These are phyloP conservation scores for Entosphenus tridentatus DNA, from an alignment of 2,113 vertebrate genomes.

Conservation along the genomic window DNA sequence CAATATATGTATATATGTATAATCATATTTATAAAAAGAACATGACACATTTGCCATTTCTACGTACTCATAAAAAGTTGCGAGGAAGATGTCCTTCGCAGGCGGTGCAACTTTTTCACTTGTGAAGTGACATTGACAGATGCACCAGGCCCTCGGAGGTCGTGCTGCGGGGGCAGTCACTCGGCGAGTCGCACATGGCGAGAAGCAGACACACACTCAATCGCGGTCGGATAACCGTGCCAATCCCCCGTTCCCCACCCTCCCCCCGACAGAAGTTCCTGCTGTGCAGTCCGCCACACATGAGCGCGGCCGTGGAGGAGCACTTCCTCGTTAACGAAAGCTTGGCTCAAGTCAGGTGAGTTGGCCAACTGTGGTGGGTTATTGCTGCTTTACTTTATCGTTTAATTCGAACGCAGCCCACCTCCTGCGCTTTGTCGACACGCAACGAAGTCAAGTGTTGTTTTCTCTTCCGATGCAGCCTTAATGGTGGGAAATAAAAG, in stretches of 20 bases:
- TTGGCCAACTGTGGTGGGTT: background rate
- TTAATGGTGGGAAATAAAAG: no score
- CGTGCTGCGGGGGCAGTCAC: background rate
- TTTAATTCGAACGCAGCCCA: no score
- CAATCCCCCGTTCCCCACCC: background rate
- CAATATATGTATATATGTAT: no score
- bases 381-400: no score
- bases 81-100: background rate
- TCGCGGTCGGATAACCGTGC: background rate
- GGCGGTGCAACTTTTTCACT: background rate
- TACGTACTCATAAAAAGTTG: background rate
- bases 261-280: constrained; percentile 25
- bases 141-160: background rate
- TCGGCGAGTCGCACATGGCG: background rate
- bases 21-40: no score
- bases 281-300: constrained; percentile 33
- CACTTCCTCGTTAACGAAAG: constrained; percentile 43
- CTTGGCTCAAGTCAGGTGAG: constrained; percentile 32
- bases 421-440: no score
- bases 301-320: constrained; percentile 34
- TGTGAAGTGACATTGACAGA: background rate
- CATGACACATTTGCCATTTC: background rate
- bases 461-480: no score
- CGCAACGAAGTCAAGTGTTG: no score
- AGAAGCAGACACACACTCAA: background rate